Base-by-base conservation (phyloP, 2,113 vertebrate genomes). In the Piprites chloris region DNA sequence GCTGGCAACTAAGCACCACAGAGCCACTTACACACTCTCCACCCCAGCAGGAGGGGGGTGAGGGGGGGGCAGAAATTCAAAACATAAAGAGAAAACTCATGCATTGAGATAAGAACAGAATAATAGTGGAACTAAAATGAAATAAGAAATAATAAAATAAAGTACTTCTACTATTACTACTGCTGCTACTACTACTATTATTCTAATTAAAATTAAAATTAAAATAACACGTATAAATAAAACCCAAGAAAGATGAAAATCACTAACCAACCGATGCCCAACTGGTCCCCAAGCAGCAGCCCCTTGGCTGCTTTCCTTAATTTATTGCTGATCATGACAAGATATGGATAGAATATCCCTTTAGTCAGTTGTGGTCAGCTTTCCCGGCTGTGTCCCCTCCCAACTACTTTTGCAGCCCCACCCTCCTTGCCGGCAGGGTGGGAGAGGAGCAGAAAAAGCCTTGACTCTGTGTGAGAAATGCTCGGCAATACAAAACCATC, bases 401-500 rank as follows among this genome's bases (percentile, higher is more conserved):
- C 28, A 46, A 0, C 14, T 39, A 9, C 28, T 58, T 72, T 71
- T 27, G 4, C 9, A 39, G 5, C 14, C 0, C 11, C 11, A 14
- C 11, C 2, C 14, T n/a, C 3, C 5, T 53, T 1, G 0, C 11
- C 49, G 27, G 6, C n/a, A 22, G 8, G 3, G 12, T 65, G 5
- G 21, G 3, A 16, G 27, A n/a, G 32, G 9, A n/a, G 27, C n/a
- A 32, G 24, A 8, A 72, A 44, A 82, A 18, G 3, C 11, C 9
- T 61, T 55, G 52, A 27, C 9, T 44, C 5, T 20, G 39, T 32
- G 33, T 32, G 22, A 87, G 24, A 20, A 5, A 39, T 66, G 21
- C 46, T 61, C 28, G 39, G 52, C 0, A 39, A 5, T 17, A 49
- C 2, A 4, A 56, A 67, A 35, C 3, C 20, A 44, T 44, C 39